These are phyloP conservation scores for Cataglyphis rosenhaueri DNA, from an alignment of 2,888 invertebrate genomes.

Conservation along the genomic window DNA sequence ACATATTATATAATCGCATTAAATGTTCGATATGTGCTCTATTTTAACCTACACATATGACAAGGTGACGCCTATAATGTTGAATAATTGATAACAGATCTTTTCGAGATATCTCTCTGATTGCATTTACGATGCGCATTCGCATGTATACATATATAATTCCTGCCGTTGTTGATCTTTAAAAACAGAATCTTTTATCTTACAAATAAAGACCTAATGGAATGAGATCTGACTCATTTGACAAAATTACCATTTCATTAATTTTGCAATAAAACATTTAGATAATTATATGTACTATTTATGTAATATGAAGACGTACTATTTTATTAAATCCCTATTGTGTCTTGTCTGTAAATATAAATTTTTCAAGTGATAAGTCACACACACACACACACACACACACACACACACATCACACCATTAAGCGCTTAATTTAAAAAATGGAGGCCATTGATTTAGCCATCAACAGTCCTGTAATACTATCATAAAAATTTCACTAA, in stretches of 20 bases:
- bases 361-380: background rate
- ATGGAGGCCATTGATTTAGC: background rate
- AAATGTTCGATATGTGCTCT: background rate
- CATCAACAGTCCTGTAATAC: too few relatives aligned
- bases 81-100: background rate
- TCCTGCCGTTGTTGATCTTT: background rate
- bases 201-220: background rate
- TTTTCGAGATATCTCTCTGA: background rate
- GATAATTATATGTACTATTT: background rate
- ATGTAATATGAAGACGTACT: background rate
- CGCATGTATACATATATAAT: too few relatives aligned
- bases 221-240: background rate
- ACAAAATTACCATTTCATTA: background rate
- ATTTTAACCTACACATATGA: background rate
- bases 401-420: background rate
- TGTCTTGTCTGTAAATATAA: background rate
- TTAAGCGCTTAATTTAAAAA: background rate
- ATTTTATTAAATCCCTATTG: background rate
- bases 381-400: background rate
- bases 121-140: too few relatives aligned
- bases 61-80: background rate
- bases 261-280: background rate
- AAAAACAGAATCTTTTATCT: background rate
- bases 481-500: too few relatives aligned
- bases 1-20: background rate